phyloP scores from a whole-genome alignment of 2,888 invertebrate species.

The Mystacides longicornis region DNA sequence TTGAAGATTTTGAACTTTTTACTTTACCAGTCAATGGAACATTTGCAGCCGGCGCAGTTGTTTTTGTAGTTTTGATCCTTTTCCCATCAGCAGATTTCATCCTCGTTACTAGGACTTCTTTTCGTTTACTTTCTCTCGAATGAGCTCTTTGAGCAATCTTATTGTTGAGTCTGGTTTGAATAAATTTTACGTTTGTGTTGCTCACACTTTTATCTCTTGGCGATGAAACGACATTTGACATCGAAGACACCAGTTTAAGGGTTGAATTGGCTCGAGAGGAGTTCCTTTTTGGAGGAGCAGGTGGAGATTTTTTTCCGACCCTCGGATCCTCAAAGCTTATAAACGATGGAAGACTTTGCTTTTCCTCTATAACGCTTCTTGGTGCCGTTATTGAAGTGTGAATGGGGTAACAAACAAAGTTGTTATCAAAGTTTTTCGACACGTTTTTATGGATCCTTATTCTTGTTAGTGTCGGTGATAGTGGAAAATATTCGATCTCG shows the following conservation, averaged over 20 bases:
- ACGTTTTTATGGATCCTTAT: conserved; percentile 67
- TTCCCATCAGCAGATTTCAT: conserved; percentile 31
- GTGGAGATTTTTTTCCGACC: conserved; percentile 43
- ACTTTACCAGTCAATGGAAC: conserved; percentile 40
- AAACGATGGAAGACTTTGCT: conserved; percentile 53
- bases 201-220: conserved; percentile 35
- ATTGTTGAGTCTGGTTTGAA: conserved; percentile 55
- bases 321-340: conserved; percentile 37
- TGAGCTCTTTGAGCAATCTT: conserved; percentile 41
- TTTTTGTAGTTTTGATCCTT: conserved; percentile 32
- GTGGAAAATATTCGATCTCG: conserved; percentile 75
- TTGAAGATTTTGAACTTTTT: conserved; percentile 30
- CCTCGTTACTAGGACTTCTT: conserved; percentile 27
- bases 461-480: conserved; percentile 72
- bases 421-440: conserved; percentile 38
- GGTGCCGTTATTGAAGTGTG: conserved; percentile 32
- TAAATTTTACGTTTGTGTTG: conserved; percentile 51
- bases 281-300: conserved; percentile 67
- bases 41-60: conserved; percentile 39
- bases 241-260: conserved; percentile 54
- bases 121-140: conserved; percentile 26
- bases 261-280: conserved; percentile 70
- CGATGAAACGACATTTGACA: conserved; percentile 27
- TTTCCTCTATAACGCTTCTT: conserved; percentile 47
- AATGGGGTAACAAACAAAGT: conserved; percentile 55